phyloP scores from a whole-genome alignment of 2,888 invertebrate genomes.

The Lymantria dispar region DNA sequence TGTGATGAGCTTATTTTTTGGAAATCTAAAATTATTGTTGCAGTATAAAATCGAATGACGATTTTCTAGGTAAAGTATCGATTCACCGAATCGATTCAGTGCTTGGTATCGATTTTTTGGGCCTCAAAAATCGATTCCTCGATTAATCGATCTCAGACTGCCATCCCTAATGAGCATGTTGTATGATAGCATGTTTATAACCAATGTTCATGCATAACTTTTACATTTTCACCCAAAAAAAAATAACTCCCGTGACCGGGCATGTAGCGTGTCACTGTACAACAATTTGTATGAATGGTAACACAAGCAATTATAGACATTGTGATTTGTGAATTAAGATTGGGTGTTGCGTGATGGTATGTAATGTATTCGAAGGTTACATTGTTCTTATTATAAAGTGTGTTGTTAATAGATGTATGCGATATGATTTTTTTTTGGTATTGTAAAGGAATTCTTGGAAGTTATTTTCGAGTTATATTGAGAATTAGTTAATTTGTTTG shows the following conservation, averaged over 20 bases:
- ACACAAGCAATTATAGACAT: conserved; percentile 26
- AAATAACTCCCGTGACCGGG: conserved; percentile 18
- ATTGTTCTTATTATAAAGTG: conserved; percentile 2
- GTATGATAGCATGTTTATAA: conserved; percentile 25
- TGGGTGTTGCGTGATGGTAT: conserved; percentile 22
- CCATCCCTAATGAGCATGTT: too few species aligned
- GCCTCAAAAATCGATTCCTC: too few species aligned
- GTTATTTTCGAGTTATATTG: background rate
- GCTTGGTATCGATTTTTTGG: too few species aligned
- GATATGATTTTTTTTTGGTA: background rate
- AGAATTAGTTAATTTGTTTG: background rate
- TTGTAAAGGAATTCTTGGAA: background rate
- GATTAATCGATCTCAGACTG: too few species aligned
- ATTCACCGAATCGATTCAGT: too few species aligned
- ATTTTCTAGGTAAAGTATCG: too few species aligned
- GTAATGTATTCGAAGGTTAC: background rate
- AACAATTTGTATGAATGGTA: conserved; percentile 24
- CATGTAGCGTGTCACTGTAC: conserved; percentile 19
- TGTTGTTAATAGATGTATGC: conserved; percentile 3
- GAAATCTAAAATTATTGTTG: too few species aligned
- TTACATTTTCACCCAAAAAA: conserved; percentile 19
- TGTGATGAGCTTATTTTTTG: too few species aligned
- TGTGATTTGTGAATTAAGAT: conserved; percentile 23
- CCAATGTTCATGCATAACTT: conserved; percentile 30
- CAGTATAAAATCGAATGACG: too few species aligned